These are phyloP conservation scores for Calyptommatus sinebrachiatus DNA, from an alignment of 2,113 vertebrate species.

Conservation along the genomic window DNA sequence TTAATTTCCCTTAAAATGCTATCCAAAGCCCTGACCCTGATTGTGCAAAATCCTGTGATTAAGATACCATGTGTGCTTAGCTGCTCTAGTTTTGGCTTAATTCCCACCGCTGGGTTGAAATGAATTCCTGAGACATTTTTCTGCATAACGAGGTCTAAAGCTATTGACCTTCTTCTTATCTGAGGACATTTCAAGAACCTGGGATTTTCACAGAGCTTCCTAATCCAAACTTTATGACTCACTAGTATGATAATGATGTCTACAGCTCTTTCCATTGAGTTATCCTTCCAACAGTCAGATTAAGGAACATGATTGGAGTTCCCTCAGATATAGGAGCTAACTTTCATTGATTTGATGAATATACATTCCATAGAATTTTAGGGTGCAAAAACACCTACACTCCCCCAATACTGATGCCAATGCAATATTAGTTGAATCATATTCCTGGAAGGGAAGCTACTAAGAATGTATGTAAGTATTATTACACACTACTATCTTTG, in stretches of 20 bases:
- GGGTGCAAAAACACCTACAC: background rate
- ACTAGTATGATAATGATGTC: background rate
- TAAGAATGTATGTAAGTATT: background rate
- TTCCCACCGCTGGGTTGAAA: background rate
- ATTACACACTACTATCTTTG: background rate
- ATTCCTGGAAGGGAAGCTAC: too few relatives aligned
- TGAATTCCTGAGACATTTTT: slow-evolving; percentile 1
- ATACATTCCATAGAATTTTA: background rate
- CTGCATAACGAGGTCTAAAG: background rate
- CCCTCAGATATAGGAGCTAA: background rate
- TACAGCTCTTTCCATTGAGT: background rate
- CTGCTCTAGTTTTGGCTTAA: background rate
- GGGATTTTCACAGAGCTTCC: background rate
- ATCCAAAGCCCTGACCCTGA: background rate
- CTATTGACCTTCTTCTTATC: background rate
- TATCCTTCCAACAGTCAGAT: background rate
- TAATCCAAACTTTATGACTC: background rate
- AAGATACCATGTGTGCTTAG: background rate
- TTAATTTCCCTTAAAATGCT: slow-evolving; percentile 8
- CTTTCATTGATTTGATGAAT: background rate
- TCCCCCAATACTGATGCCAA: background rate
- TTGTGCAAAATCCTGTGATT: slow-evolving; percentile 16
- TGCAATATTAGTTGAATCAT: background rate
- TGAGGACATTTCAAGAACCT: background rate
- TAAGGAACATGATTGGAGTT: background rate